These are phyloP conservation scores for Apamea anceps DNA, from an alignment of 2,888 invertebrate species.

Conservation along the genomic window DNA sequence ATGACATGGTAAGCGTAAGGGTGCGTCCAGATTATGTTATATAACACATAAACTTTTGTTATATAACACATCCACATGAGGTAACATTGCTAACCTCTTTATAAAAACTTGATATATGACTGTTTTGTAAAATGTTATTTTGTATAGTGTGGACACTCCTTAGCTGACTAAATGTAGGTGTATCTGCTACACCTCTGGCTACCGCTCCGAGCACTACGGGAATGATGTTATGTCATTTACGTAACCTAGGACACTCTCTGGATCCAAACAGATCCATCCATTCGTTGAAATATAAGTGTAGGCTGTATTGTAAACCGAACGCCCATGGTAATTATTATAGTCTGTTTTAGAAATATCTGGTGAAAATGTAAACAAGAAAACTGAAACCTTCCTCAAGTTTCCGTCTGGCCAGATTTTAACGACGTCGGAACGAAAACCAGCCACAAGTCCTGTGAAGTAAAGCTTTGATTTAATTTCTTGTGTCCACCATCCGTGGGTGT, in stretches of 20 bases:
- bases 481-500: background rate
- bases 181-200: background rate
- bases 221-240: no score
- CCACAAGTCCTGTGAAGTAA: background rate
- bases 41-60: no score
- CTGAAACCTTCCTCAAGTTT: background rate
- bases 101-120: no score
- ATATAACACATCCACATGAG: no score
- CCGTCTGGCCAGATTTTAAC: background rate
- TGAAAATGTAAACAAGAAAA: background rate
- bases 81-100: no score
- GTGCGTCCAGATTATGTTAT: no score
- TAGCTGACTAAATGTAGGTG: background rate
- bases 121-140: no score
- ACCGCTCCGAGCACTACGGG: background rate
- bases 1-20: background rate
- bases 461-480: background rate
- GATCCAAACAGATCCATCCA: background rate
- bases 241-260: background rate
- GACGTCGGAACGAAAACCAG: background rate
- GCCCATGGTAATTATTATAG: background rate
- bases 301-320: background rate
- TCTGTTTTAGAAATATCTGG: background rate
- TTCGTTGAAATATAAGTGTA: background rate
- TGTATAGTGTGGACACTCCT: no score